A percentile compares a stretch with the other conserved stretches of the same genome.
phyloP scores from a whole-genome alignment of 2,888 invertebrate genomes.

The Tenthredo livida region DNA sequence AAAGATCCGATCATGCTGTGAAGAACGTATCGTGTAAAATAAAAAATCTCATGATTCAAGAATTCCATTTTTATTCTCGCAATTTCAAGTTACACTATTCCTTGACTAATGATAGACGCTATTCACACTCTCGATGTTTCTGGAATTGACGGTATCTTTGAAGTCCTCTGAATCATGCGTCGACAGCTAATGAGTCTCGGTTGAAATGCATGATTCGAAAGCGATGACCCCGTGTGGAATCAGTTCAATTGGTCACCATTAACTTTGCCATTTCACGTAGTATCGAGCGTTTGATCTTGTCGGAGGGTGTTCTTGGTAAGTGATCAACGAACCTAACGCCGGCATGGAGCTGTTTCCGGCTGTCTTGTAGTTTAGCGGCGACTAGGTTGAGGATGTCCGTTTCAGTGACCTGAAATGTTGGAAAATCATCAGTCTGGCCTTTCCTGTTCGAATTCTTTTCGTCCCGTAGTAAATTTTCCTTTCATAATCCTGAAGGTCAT shows the following conservation, averaged over 20 bases:
- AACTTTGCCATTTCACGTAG: slow-evolving; percentile 5
- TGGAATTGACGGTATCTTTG: too few relatives aligned
- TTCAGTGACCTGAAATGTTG: slow-evolving; percentile 29
- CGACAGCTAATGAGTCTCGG: too few relatives aligned
- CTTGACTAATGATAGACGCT: too few relatives aligned
- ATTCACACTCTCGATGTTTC: too few relatives aligned
- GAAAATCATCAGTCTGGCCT: background rate
- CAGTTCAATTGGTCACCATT: background rate
- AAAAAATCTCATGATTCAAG: too few relatives aligned
- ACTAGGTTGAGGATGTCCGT: slow-evolving; percentile 45
- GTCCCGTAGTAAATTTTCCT: background rate
- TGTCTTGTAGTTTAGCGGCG: slow-evolving; percentile 16
- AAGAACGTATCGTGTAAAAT: too few relatives aligned
- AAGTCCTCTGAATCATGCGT: too few relatives aligned
- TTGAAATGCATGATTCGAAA: too few relatives aligned
- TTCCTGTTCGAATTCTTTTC: background rate
- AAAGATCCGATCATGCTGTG: too few relatives aligned
- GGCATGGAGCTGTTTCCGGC: slow-evolving; percentile 9
- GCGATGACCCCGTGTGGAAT: background rate
- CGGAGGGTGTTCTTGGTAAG: slow-evolving; percentile 24
- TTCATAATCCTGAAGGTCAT: too few relatives aligned
- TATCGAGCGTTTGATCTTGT: slow-evolving; percentile 2
- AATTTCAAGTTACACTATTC: too few relatives aligned
- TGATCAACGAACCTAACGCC: slow-evolving; percentile 40
- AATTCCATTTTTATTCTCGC: too few relatives aligned